Percentiles rank a stretch among this genome's conserved stretches.
These are phyloP conservation scores for Saimiri boliviensis DNA, from an alignment of 2,113 vertebrate genomes.

Conservation along the genomic window DNA sequence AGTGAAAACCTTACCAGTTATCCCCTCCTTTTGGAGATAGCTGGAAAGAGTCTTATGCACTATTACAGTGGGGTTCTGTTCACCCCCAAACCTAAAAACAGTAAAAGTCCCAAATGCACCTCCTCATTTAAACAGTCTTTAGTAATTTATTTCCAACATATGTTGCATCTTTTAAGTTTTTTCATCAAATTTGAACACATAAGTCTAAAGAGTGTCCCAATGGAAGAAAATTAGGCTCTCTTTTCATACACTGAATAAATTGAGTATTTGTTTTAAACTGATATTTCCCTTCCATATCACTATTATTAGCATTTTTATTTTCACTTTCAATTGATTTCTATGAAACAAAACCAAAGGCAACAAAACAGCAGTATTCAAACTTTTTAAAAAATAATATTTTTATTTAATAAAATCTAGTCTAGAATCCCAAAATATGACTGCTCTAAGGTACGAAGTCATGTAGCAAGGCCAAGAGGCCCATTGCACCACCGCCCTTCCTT, in stretches of 20 bases:
- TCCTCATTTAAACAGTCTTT: neutral
- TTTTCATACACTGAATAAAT: conserved; percentile 14
- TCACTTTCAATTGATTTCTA: conserved; percentile 18
- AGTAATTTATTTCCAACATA: neutral
- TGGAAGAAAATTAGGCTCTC: neutral
- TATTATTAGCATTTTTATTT: conserved; percentile 9
- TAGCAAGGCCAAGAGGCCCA: neutral
- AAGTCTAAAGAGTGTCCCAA: neutral
- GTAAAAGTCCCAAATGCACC: neutral
- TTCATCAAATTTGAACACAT: neutral
- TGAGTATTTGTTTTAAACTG: conserved; percentile 10
- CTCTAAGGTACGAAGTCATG: neutral
- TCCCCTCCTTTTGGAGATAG: neutral
- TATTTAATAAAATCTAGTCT: conserved; percentile 41
- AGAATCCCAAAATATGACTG: neutral
- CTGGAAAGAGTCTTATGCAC: neutral
- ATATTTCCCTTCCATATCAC: neutral
- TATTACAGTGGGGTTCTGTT: neutral
- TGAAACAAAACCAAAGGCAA: conserved; percentile 14
- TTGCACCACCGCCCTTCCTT: neutral
- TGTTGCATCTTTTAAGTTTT: neutral
- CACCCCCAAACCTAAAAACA: neutral
- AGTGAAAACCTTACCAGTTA: neutral
- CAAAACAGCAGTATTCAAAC: neutral
- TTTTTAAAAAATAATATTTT: neutral